Evolutionary conservation across 2,113 vertebrate species (phyloP).

Genomic region (Neotoma lepida): DNA sequence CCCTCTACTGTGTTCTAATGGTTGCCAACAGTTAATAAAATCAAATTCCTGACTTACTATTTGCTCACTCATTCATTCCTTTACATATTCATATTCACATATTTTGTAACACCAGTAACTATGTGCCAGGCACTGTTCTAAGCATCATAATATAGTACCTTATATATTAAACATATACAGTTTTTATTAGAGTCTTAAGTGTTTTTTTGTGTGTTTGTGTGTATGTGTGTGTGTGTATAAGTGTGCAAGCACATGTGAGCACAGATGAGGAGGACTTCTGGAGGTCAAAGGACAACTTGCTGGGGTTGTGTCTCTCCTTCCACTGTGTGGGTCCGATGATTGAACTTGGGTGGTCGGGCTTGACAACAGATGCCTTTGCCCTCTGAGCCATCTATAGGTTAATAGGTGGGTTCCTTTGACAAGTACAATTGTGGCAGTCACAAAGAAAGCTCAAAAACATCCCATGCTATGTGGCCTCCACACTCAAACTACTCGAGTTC

Average conservation of each 20-base stretch:
- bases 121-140: background rate
- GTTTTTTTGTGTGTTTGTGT: background rate
- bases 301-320: background rate
- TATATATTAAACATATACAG: background rate
- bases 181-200: background rate
- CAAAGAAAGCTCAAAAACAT: background rate
- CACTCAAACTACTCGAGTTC: background rate
- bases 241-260: background rate
- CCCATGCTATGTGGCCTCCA: background rate
- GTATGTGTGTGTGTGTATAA: background rate
- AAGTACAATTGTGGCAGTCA: background rate
- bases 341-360: background rate
- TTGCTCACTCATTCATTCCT: background rate
- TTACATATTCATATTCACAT: background rate
- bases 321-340: background rate
- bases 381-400: background rate
- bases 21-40: conserved; percentile 6
- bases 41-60: background rate
- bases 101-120: background rate
- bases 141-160: background rate
- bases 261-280: background rate
- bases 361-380: too few species aligned
- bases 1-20: background rate
- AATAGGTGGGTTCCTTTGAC: conserved; percentile 2
- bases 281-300: too few species aligned